Evolutionary conservation across 2,888 invertebrate genomes (phyloP), one percentile per base, ranked within the genome.

Genomic region (Acanthosepion lycidas): DNA sequence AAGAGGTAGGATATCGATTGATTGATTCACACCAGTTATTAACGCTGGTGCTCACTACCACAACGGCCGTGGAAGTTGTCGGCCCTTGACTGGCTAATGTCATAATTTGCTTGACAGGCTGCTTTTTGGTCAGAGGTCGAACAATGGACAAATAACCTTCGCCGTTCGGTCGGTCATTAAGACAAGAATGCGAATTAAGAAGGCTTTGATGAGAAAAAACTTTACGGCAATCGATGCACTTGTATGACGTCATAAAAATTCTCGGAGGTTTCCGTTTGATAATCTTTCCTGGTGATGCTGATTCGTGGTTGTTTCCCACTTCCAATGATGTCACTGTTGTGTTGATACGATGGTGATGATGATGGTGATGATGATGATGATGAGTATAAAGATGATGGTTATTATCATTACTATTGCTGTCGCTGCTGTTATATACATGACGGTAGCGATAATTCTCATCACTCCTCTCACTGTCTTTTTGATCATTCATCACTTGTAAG

Each of bases 201-300:
- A 94, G 94, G 12, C 55, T 48, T 94, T 95, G 95, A 91, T 94
- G 94, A 51, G 95, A 93, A 33, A 95, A 95, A 6, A 64, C 51
- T 9, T 92, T 48, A n/a, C 94, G 91, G 49, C 95, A 95, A 33
- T 94, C 94, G n/a, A 91, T 94, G 91, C 95, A 95, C 55, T 95
- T 94, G 94, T 95, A 95, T 15, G 95, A 95, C 6, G 59, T 93
- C 53, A 94, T 55, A 92, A 94, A 95, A 91, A 95, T 94, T 42
- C 91, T 91, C 48, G 91, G 51, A 0, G 94, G 48, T 42, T 94
- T 91, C 26, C 51, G 91, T 48, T 91, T 91, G 91, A 91, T 51
- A 20, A 51, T 55, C 20, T 94, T 94, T 48, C 91, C 53, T 28
- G 49, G 15, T 42, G 53, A 59, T 23, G 59, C 20, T 59, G 59